Base-by-base conservation (phyloP, 1,140 invertebrate species). In the Drosophila sp. region DNA sequence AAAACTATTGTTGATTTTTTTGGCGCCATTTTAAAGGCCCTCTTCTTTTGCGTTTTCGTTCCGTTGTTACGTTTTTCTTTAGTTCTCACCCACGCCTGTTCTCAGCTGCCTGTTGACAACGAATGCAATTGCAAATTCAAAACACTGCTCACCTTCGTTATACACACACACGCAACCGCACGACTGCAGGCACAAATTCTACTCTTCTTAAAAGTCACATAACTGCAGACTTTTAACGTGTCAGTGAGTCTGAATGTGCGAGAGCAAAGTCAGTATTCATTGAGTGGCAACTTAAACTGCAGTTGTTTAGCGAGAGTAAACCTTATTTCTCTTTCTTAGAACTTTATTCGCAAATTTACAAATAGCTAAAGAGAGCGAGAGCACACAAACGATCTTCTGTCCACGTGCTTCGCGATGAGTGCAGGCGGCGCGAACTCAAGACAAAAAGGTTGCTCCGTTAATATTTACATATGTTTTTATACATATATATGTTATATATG, bases 1-100 rank as follows among this genome's bases (percentile, higher is more conserved):
- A 91, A 69, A 51, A 91, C 90, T 67, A 91, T 91, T 45, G 90
- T 83, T 41, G 90, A 91, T 69, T 91, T 91, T 78, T 91, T 91
- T 70, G 90, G 90, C 71, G 90, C 90, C 90, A 91, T 91, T 76
- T 75, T 90, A 14, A 11, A 43, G 34, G 38, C 14, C 40, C 29
- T 48, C 54, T 63, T 66, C 56, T 56, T 57, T 65, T 32, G 13
- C 25, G 38, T 63, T 18, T 46, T 56, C 32, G 43, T 59, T 72
- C n/a, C 14, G 41, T 74, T 38, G 58, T 64, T 59, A 25, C 40
- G 53, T 54, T 62, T 48, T n/a, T n/a, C 38, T 18, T 21, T 9
- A 43, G 48, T 54, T 53, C 18, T 36, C 58, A 45, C 72, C 11
- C 48, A 38, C 38, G 67, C 16, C 54, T 13, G 46, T 21, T 69